These are phyloP conservation scores for Stenopsyche tienmushanensis DNA, from an alignment of 1,140 invertebrate species.

Conservation along the genomic window DNA sequence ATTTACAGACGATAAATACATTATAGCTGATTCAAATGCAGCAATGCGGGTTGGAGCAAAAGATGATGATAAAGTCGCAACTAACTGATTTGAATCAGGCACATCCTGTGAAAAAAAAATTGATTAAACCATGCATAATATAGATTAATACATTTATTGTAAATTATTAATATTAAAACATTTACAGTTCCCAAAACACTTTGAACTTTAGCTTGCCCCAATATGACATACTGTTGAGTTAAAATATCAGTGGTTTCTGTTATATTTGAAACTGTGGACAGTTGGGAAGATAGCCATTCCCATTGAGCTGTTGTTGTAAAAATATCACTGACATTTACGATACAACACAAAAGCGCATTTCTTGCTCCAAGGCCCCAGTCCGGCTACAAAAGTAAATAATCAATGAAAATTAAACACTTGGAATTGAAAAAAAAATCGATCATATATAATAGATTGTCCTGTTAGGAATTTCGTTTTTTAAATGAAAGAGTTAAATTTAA, in stretches of 20 bases:
- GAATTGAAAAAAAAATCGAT: too few relatives aligned
- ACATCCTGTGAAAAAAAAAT: slow-evolving; percentile 12
- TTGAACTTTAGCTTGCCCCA: slow-evolving; percentile 63
- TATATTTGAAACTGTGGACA: slow-evolving; percentile 56
- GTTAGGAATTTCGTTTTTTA: too few relatives aligned
- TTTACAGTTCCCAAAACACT: slow-evolving; percentile 43
- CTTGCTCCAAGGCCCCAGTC: slow-evolving; percentile 46
- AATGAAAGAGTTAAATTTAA: too few relatives aligned
- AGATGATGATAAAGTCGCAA: slow-evolving; percentile 26
- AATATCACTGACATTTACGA: slow-evolving; percentile 63
- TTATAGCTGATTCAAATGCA: slow-evolving; percentile 27
- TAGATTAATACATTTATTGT: neutral
- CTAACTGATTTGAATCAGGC: slow-evolving; percentile 17
- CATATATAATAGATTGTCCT: too few relatives aligned
- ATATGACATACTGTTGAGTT: slow-evolving; percentile 64
- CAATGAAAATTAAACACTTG: neutral
- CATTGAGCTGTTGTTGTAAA: slow-evolving; percentile 69
- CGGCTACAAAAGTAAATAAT: slow-evolving; percentile 40
- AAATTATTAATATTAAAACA: neutral
- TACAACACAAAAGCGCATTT: slow-evolving; percentile 43
- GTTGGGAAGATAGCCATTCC: slow-evolving; percentile 70
- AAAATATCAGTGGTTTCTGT: slow-evolving; percentile 68
- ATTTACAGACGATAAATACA: slow-evolving; percentile 17
- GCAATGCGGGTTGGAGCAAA: slow-evolving; percentile 31
- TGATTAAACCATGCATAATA: neutral